These are phyloP conservation scores for Mythimna impura DNA, from an alignment of 2,888 invertebrate species.

Conservation along the genomic window DNA sequence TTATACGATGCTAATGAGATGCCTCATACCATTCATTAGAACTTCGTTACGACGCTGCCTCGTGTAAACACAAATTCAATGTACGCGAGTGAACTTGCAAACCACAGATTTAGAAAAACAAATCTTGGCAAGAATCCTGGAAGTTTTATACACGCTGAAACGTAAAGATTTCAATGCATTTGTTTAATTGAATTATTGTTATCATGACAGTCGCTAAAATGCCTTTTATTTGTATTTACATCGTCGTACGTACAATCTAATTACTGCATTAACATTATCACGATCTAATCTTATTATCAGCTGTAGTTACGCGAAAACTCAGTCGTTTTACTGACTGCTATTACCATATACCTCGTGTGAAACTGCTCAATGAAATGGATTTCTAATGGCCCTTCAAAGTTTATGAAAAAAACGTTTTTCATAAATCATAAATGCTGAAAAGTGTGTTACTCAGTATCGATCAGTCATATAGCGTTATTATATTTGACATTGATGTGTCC, in stretches of 20 bases:
- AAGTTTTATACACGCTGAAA: conserved; percentile 12
- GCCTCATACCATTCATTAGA: conserved; percentile 64
- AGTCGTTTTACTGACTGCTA: conserved; percentile 52
- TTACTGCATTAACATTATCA: conserved; percentile 67
- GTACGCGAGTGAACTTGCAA: conserved; percentile 40
- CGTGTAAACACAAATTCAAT: conserved; percentile 47
- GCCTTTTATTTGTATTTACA: conserved; percentile 60
- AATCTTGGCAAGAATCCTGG: conserved; percentile 19
- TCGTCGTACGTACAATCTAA: conserved; percentile 61
- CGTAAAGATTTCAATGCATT: conserved; percentile 23
- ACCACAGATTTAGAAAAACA: conserved; percentile 36
- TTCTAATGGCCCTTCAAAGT: conserved; percentile 26
- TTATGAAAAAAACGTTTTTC: conserved; percentile 19
- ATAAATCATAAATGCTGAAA: conserved; percentile 33
- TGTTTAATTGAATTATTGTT: conserved; percentile 50
- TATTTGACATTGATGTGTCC: conserved; percentile 52
- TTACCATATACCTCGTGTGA: conserved; percentile 28
- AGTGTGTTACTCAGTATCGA: conserved; percentile 37
- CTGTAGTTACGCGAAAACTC: conserved; percentile 51
- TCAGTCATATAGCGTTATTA: conserved; percentile 37
- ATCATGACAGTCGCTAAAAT: conserved; percentile 35
- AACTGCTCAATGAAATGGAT: conserved; percentile 25
- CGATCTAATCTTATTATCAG: conserved; percentile 64
- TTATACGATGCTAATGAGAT: conserved; percentile 62
- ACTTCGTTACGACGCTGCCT: conserved; percentile 53